Conservation (phyloP, 2,797 vertebrate genomes). For the Premnoplex brunnescens region DNA sequence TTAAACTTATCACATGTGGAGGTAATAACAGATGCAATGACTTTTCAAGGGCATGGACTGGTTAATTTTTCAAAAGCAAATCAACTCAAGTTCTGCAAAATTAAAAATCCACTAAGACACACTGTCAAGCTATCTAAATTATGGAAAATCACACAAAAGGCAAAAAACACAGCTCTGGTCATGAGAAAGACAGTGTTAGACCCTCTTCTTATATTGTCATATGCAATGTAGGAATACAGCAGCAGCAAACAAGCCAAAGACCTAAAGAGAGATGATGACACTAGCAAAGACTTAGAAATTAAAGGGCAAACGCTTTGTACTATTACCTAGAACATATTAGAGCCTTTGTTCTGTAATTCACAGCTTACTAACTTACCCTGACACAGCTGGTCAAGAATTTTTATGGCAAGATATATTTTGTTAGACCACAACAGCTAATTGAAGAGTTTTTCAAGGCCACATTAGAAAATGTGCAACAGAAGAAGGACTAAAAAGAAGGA, state of each 20-base stretch:
- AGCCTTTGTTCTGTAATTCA: background rate
- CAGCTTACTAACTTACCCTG: background rate
- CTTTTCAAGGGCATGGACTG: conserved; percentile 64
- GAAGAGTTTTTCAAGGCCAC: background rate
- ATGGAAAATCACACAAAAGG: background rate
- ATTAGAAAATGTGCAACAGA: background rate
- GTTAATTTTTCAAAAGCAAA: conserved; percentile 66
- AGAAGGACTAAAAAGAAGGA: background rate
- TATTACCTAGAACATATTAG: background rate
- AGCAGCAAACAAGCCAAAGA: background rate
- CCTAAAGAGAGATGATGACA: background rate
- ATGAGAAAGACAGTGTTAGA: background rate
- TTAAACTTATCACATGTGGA: conserved; percentile 70
- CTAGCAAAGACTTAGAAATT: background rate
- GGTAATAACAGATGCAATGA: conserved; percentile 64
- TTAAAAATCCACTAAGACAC: conserved; percentile 50
- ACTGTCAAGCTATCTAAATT: conserved; percentile 17
- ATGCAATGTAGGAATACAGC: background rate
- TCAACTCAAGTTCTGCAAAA: conserved; percentile 29
- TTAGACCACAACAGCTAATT: background rate
- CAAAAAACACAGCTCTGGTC: conserved; percentile 9
- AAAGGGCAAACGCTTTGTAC: background rate
- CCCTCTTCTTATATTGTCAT: background rate
- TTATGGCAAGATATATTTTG: background rate
- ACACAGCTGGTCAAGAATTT: background rate